phyloP scores from a whole-genome alignment of 2,797 vertebrate species.

The Gymnocypris eckloni region DNA sequence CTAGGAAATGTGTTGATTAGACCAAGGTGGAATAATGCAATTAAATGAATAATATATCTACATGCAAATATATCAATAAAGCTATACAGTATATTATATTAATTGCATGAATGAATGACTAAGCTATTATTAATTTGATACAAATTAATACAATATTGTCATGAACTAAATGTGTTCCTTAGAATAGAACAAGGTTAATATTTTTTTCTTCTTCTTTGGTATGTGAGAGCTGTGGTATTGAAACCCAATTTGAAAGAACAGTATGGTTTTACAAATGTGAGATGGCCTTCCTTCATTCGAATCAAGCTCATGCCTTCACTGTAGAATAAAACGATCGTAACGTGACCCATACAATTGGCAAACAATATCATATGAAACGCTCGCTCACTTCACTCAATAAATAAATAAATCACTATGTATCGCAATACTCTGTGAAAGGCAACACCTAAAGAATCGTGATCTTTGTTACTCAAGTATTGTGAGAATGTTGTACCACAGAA shows the following conservation, averaged over 20 bases:
- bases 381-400: constrained; percentile 32
- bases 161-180: not conserved
- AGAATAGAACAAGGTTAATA: not conserved
- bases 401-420: constrained; percentile 33
- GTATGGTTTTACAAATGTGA: not conserved
- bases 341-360: constrained; percentile 29
- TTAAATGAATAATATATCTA: not conserved
- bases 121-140: not conserved
- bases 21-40: not conserved
- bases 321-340: constrained; percentile 11
- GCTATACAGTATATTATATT: not conserved
- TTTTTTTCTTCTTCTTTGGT: too few relatives aligned
- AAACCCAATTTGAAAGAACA: not conserved
- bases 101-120: not conserved
- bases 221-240: constrained; percentile 1
- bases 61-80: not conserved
- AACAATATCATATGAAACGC: constrained; percentile 37
- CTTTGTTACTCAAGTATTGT: not conserved
- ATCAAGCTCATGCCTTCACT: not conserved
- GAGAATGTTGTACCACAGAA: constrained; percentile 3
- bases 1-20: not conserved
- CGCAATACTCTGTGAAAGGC: not conserved
- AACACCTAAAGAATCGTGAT: not conserved
- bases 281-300: constrained; percentile 6
- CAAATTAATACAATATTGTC: not conserved